Conservation (phyloP, 2,797 vertebrate species). For the Crenuchus spilurus region DNA sequence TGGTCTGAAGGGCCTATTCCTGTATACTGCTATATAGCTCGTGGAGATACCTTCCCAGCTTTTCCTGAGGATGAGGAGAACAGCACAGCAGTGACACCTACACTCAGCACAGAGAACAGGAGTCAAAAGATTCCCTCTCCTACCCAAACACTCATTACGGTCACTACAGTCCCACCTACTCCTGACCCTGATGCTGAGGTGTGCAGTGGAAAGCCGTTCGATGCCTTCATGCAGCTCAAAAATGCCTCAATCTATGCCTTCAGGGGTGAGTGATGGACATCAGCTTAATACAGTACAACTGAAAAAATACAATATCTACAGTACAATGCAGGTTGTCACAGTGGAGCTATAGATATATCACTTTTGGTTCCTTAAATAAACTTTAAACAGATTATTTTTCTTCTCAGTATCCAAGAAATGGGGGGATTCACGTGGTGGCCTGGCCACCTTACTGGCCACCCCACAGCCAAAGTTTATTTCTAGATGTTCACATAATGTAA, state of each 20-base stretch:
- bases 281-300: too few species aligned
- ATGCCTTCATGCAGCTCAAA: constrained; percentile 85
- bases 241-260: constrained; percentile 86
- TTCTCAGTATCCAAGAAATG: too few species aligned
- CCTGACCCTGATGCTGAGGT: constrained; percentile 72
- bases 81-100: constrained; percentile 7
- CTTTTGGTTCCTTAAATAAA: too few species aligned
- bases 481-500: too few species aligned
- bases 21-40: constrained; percentile 77
- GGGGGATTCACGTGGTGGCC: too few species aligned
- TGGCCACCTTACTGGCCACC: too few species aligned
- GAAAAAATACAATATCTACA: too few species aligned
- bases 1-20: too few species aligned
- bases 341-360: too few species aligned
- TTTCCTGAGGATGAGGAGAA: constrained; percentile 84
- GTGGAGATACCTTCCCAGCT: constrained; percentile 86
- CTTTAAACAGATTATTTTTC: too few species aligned
- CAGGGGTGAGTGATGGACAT: constrained; percentile 72
- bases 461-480: too few species aligned
- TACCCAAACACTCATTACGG: constrained; percentile 11
- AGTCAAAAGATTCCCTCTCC: not conserved
- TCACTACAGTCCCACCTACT: not conserved
- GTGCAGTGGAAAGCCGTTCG: constrained; percentile 84
- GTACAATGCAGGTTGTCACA: too few species aligned
- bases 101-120: not conserved